A percentile compares a stretch with the other conserved stretches of the same genome.
These are phyloP conservation scores for Phylloscopus trochiloides DNA, from an alignment of 2,113 vertebrate species.

Conservation along the genomic window DNA sequence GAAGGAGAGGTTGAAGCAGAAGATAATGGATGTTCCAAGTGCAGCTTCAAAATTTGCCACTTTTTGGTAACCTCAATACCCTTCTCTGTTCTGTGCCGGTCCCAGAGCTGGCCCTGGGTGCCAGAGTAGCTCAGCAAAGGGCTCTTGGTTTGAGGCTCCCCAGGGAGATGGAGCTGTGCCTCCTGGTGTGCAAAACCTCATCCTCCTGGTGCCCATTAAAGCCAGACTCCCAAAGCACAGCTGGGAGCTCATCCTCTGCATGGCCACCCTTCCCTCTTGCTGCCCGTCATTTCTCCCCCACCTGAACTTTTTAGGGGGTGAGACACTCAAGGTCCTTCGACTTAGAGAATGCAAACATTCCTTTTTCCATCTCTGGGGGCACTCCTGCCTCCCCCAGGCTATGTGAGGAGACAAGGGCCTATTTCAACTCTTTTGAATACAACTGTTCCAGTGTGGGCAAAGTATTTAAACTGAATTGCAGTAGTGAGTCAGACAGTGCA, in stretches of 20 bases:
- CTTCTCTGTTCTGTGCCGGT: not conserved
- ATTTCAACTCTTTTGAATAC: not conserved
- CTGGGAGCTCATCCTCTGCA: not conserved
- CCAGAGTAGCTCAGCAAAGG: not conserved
- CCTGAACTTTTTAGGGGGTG: not conserved
- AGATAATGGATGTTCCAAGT: not conserved
- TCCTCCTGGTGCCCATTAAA: not conserved
- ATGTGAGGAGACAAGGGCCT: not conserved
- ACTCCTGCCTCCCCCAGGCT: not conserved
- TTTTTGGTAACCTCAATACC: not conserved
- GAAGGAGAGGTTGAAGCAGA: not conserved
- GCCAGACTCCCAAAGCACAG: not conserved
- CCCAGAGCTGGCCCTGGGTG: not conserved
- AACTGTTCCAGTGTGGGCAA: not conserved
- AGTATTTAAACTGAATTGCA: not conserved
- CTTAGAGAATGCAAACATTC: fast-evolving
- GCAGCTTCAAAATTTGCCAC: not conserved
- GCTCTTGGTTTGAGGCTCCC: not conserved
- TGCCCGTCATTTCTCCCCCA: not conserved
- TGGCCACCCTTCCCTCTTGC: not conserved
- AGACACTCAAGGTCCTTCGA: fast-evolving
- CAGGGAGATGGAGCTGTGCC: not conserved
- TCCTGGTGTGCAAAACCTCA: not conserved
- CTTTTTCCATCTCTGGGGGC: not conserved
- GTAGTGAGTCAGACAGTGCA: not conserved